These are phyloP conservation scores for Eleginops maclovinus DNA, from an alignment of 2,113 vertebrate genomes.

Conservation along the genomic window DNA sequence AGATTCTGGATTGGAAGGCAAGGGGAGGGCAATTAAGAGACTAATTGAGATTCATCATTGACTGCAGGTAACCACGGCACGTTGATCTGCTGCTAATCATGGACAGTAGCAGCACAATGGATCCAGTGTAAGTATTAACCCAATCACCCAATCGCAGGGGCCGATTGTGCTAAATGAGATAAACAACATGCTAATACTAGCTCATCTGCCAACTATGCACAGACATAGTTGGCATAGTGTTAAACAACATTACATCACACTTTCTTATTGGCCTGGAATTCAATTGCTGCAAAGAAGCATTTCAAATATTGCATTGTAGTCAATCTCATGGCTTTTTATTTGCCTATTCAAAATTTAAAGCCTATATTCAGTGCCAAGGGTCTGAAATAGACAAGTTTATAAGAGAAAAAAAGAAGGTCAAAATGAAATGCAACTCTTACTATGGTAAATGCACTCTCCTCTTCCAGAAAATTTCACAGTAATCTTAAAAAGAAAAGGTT, in stretches of 20 bases:
- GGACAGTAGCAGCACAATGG: slow-evolving; percentile 33
- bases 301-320: not conserved
- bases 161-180: slow-evolving; percentile 21
- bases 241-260: not conserved
- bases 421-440: not conserved
- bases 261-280: not conserved
- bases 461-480: not conserved
- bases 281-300: not conserved
- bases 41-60: slow-evolving; percentile 54
- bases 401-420: not conserved
- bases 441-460: not conserved
- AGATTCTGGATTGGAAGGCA: slow-evolving; percentile 24
- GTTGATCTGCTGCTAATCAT: slow-evolving; percentile 57
- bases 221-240: not conserved
- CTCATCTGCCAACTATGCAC: not conserved
- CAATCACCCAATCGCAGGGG: slow-evolving; percentile 49
- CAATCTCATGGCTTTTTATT: no score
- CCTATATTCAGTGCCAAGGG: not conserved
- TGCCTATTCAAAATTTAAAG: not conserved
- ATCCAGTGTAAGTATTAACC: slow-evolving; percentile 47
- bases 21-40: slow-evolving; percentile 51
- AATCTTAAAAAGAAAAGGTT: not conserved
- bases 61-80: slow-evolving; percentile 34
- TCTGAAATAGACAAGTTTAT: not conserved
- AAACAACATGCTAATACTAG: slow-evolving; percentile 13